A percentile compares a stretch with the other conserved stretches of the same genome.
These are phyloP conservation scores for Eurystomus glaucurus DNA, from an alignment of 2,797 vertebrate species.

Conservation along the genomic window DNA sequence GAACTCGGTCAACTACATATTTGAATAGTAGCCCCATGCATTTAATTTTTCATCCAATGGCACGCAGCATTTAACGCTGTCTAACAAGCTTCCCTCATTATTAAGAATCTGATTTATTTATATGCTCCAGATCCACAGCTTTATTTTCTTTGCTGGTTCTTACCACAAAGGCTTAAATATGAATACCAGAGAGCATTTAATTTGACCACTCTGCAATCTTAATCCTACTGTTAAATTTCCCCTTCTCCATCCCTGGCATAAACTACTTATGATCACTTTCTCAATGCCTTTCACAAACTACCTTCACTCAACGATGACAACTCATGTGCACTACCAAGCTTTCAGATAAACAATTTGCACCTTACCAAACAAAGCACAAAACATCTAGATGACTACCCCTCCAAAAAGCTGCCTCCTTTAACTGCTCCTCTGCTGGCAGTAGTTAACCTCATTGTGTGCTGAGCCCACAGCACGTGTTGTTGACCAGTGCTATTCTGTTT, in stretches of 20 bases:
- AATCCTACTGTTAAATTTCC: not conserved
- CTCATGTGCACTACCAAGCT: not conserved
- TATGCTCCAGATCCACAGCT: not conserved
- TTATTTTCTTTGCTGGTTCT: not conserved
- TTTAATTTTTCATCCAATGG: not conserved
- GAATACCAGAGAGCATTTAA: not conserved
- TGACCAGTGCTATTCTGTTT: not conserved
- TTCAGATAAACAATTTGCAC: not conserved
- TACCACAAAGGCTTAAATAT: not conserved
- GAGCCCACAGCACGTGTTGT: not conserved
- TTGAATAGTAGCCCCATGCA: not conserved
- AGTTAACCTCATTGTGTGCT: not conserved
- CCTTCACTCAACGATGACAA: not conserved
- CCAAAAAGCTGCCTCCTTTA: not conserved
- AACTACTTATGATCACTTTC: not conserved
- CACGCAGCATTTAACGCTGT: not conserved
- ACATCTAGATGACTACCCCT: not conserved
- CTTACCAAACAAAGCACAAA: not conserved
- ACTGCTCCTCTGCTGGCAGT: not conserved
- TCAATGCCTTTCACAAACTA: not conserved
- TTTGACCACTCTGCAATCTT: not conserved
- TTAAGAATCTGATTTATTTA: not conserved
- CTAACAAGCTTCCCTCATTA: not conserved
- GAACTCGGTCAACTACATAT: not conserved
- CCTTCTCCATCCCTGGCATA: not conserved